These are phyloP conservation scores for Elachura formosa DNA, from an alignment of 2,113 vertebrate genomes.

Conservation along the genomic window DNA sequence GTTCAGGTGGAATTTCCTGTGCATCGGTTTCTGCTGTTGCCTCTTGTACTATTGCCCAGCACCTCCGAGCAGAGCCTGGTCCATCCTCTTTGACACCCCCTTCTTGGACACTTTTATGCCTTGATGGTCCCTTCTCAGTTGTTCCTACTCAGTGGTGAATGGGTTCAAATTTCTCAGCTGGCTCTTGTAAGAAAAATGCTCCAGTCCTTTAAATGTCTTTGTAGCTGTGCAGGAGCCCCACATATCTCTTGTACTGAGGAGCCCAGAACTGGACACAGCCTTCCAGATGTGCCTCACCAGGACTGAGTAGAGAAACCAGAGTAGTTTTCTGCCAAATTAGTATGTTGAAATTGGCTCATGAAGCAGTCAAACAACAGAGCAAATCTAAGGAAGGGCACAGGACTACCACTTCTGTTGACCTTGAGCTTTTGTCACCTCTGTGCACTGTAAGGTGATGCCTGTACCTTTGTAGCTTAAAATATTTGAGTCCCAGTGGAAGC, in stretches of 20 bases:
- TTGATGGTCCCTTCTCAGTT: neutral
- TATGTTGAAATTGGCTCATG: neutral
- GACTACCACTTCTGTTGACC: neutral
- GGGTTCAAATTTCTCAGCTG: neutral
- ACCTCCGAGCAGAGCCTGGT: neutral
- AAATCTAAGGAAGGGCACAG: neutral
- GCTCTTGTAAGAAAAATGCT: neutral
- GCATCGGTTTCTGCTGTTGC: accelerated
- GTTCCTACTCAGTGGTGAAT: neutral
- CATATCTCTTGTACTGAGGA: neutral
- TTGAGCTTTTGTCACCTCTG: neutral
- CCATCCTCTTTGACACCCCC: no score
- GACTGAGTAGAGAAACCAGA: neutral
- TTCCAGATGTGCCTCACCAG: neutral
- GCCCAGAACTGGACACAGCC: neutral
- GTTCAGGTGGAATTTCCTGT: neutral
- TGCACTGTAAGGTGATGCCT: neutral
- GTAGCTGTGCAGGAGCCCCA: accelerated
- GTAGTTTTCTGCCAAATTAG: neutral
- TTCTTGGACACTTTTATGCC: neutral
- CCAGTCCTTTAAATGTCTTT: neutral
- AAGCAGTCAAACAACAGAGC: neutral
- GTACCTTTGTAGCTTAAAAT: neutral
- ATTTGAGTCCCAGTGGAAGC: neutral
- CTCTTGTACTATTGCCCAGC: neutral